Conservation (phyloP, 2,888 invertebrate genomes). For the Dorcus parallelipipedus region DNA sequence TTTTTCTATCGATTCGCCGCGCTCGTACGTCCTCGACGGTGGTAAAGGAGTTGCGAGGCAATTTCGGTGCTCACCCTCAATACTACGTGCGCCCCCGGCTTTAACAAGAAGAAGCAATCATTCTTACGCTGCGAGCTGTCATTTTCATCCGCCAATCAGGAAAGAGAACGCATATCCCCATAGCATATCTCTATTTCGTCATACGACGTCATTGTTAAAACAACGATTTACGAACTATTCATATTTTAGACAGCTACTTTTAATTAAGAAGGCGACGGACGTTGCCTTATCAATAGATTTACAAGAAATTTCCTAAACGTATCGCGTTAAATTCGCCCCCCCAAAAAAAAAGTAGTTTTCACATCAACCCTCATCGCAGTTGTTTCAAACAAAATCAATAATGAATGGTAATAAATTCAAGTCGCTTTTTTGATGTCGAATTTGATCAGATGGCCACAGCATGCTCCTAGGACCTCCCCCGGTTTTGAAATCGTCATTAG, state of each 20-base stretch:
- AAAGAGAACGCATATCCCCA: constrained; percentile 15
- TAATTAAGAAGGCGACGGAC: no score
- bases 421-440: constrained; percentile 38
- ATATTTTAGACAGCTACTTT: no score
- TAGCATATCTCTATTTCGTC: not conserved
- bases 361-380: no score
- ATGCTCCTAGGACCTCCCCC: constrained; percentile 26
- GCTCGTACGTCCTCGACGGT: not conserved
- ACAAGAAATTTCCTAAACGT: no score
- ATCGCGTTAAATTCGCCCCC: no score
- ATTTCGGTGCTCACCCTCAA: constrained; percentile 18
- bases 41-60: not conserved
- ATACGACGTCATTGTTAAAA: no score
- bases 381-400: constrained; percentile 22
- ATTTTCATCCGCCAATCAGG: constrained; percentile 34
- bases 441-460: constrained; percentile 42
- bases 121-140: constrained; percentile 39
- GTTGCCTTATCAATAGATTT: no score
- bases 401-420: constrained; percentile 39
- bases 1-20: not conserved
- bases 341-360: no score
- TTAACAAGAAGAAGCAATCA: constrained; percentile 31
- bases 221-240: no score
- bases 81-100: constrained; percentile 24
- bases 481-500: constrained; percentile 22